A percentile compares a stretch with the other conserved stretches of the same genome.
phyloP scores from a whole-genome alignment of 2,113 vertebrate species.

The Nesogale talazaci region DNA sequence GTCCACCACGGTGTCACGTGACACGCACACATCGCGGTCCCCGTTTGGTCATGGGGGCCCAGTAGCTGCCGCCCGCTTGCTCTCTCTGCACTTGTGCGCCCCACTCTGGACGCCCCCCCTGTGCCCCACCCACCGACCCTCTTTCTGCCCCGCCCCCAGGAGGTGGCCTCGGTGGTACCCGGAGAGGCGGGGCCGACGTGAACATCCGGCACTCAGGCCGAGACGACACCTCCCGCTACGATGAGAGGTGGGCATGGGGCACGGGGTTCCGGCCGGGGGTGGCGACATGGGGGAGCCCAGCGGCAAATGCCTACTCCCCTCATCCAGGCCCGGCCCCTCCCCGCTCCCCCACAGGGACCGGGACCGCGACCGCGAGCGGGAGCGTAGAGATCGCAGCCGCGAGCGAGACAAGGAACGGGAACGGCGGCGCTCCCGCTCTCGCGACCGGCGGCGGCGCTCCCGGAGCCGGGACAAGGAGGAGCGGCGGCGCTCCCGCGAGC shows the following conservation, averaged over 20 bases:
- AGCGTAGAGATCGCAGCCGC: conserved; percentile 89
- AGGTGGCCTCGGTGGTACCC: conserved; percentile 93
- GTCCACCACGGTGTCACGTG: too few relatives aligned
- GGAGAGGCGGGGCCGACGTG: conserved; percentile 94
- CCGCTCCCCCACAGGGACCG: conserved; percentile 83
- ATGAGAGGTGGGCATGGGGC: conserved; percentile 87
- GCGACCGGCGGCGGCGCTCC: conserved; percentile 89
- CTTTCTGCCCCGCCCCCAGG: conserved; percentile 82
- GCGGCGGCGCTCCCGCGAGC: conserved; percentile 86
- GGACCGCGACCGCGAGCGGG: conserved; percentile 86
- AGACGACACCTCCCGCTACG: conserved; percentile 94
- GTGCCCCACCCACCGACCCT: neutral
- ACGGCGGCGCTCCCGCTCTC: conserved; percentile 89
- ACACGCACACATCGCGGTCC: too few relatives aligned
- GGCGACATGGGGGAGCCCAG: neutral
- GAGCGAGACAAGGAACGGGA: conserved; percentile 89
- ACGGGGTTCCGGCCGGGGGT: neutral
- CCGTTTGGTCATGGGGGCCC: too few relatives aligned
- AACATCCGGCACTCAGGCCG: conserved; percentile 96
- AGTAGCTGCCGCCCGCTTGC: too few relatives aligned
- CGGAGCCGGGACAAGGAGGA: conserved; percentile 88
- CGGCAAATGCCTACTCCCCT: conserved; percentile 46
- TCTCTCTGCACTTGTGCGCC: neutral
- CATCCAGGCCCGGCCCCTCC: conserved; percentile 76
- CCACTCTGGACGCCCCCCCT: accelerated